These are phyloP conservation scores for Montipora capitata DNA, from an alignment of 92 coral and sea anemone genomes.

Conservation along the genomic window DNA sequence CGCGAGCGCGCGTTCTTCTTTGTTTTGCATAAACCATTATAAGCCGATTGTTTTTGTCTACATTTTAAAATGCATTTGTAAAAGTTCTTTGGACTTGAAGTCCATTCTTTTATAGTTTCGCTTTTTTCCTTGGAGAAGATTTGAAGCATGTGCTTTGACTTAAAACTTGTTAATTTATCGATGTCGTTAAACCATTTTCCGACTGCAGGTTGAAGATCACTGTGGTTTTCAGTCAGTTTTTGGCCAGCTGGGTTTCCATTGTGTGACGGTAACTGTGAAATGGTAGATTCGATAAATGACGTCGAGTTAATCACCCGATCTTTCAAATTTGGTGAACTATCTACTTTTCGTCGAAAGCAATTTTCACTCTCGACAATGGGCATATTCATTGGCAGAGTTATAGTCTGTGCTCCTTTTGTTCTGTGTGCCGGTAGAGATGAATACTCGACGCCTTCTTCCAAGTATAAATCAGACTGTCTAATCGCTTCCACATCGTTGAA, in stretches of 20 bases:
- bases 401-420: constrained; percentile 48
- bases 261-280: constrained; percentile 32
- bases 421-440: constrained; percentile 61
- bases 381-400: constrained; percentile 73
- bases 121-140: constrained; percentile 35
- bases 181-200: constrained; percentile 71
- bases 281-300: constrained; percentile 4
- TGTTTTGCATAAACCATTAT: constrained; percentile 16
- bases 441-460: constrained; percentile 71
- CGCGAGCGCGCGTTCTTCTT: constrained; percentile 1
- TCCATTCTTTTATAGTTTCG: constrained; percentile 46
- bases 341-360: constrained; percentile 41
- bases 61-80: constrained; percentile 70
- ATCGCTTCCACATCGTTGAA: constrained; percentile 18
- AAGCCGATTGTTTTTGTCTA: constrained; percentile 49
- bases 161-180: constrained; percentile 71
- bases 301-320: constrained; percentile 16
- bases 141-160: constrained; percentile 34
- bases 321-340: constrained; percentile 20
- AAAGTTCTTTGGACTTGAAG: constrained; percentile 66
- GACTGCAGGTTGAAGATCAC: constrained; percentile 9
- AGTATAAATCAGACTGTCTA: constrained; percentile 61
- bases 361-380: constrained; percentile 42
- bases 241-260: neutral
- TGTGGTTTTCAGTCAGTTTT: neutral